Evolutionary conservation across 2,888 invertebrate genomes (phyloP), one percentile per base, ranked within the genome.

Genomic region (Drosophila ezoana): DNA sequence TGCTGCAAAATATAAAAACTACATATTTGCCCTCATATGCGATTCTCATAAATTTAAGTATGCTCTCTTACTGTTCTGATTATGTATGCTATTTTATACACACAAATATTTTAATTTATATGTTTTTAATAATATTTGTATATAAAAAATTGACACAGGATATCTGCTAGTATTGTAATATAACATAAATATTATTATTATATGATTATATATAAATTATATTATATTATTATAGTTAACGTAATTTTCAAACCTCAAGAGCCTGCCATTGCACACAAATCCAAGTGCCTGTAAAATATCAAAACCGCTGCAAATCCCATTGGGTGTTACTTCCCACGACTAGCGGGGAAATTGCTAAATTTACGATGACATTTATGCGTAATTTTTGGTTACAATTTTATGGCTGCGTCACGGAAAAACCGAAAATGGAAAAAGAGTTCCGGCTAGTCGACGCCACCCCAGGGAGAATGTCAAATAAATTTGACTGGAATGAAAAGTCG

Each of bases 331-430:
- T 74, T 74, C 74, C 66, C 67, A 70, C 78, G 62, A 56, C 41
- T 56, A 18, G 47, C 38, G 53, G 61, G 53, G 57, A 73, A 68
- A 61, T 52, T 51, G 61, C 76, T 59, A 72, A 89, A 90, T 90
- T 90, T 90, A 90, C 73, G 90, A 88, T 89, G 90, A 90, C 90
- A 79, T 90, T 87, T 85, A 89, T 88, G 81, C 81, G 70, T 70
- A 64, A 65, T 66, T 82, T 72, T 67, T 72, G 82, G 71, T 68
- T 65, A 43, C 48, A 76, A 67, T 83, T 85, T 73, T 52, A 84
- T 76, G 44, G 60, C 58, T 52, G 6, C 40, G 48, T 54, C 43
- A 51, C 44, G 38, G 33, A 6, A 18, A 32, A 56, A 58, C 56
- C 11, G 18, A 56, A 56, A 16, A 18, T 20, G 33, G 66, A 18